Evolutionary conservation across 2,113 vertebrate species (phyloP).

Genomic region (Ciconia boyciana): DNA sequence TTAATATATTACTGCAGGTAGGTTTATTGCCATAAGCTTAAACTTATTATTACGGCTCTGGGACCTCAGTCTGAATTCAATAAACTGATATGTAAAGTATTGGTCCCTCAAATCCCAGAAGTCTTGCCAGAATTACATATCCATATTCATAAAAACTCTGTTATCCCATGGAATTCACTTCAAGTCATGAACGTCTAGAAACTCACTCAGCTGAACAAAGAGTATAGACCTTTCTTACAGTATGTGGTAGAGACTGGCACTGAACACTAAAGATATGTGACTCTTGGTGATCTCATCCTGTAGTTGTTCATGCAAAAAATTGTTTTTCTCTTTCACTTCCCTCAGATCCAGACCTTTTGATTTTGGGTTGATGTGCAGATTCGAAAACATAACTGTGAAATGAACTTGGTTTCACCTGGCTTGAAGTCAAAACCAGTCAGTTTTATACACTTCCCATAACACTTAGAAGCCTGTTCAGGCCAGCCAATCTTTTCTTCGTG

Average conservation of each 20-base stretch:
- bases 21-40: not conserved
- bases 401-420: slow-evolving; percentile 53
- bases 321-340: slow-evolving; percentile 64
- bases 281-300: slow-evolving; percentile 32
- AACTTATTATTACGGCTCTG: not conserved
- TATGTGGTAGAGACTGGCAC: not conserved
- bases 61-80: not conserved
- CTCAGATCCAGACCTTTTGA: slow-evolving; percentile 55
- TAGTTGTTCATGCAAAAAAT: slow-evolving; percentile 56
- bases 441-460: not conserved
- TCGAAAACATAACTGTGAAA: slow-evolving; percentile 53
- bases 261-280: not conserved
- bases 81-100: not conserved
- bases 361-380: slow-evolving; percentile 33
- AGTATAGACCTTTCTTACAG: not conserved
- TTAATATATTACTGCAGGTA: not conserved
- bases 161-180: not conserved
- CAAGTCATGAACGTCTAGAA: not conserved
- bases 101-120: not conserved
- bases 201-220: not conserved
- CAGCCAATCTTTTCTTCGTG: not conserved
- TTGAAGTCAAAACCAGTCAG: slow-evolving; percentile 22
- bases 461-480: not conserved
- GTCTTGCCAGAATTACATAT: not conserved
- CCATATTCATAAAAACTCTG: not conserved